phyloP scores from a whole-genome alignment of 2,888 invertebrate genomes.

The Brenthis ino region DNA sequence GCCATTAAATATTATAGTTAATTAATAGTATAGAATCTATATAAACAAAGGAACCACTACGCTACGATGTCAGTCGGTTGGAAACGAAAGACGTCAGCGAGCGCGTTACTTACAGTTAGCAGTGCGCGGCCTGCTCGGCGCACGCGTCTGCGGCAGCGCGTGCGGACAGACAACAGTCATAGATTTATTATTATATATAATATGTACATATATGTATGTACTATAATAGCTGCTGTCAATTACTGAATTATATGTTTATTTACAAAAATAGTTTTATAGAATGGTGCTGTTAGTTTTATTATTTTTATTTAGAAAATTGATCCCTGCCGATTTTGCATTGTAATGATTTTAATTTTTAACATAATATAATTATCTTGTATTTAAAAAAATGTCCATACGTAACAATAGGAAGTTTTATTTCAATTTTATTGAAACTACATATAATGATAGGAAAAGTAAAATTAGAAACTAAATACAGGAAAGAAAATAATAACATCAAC shows the following conservation, averaged over 20 bases:
- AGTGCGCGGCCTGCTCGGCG: slow-evolving; percentile 61
- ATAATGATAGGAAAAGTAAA: too few relatives aligned
- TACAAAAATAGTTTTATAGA: background rate
- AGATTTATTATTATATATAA: slow-evolving; percentile 45
- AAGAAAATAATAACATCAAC: too few relatives aligned
- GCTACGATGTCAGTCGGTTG: slow-evolving; percentile 55
- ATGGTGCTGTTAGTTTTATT: background rate
- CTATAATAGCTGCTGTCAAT: slow-evolving; percentile 64
- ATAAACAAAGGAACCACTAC: slow-evolving; percentile 3
- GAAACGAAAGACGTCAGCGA: slow-evolving; percentile 55
- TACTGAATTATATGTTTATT: slow-evolving; percentile 48
- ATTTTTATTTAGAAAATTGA: background rate
- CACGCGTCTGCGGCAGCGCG: slow-evolving; percentile 63
- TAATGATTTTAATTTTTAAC: background rate
- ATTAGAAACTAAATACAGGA: too few relatives aligned
- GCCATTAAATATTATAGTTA: too few relatives aligned
- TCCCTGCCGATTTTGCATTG: slow-evolving; percentile 38
- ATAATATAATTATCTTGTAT: background rate
- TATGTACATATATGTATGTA: slow-evolving; percentile 31
- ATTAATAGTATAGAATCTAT: too few relatives aligned
- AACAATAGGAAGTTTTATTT: too few relatives aligned
- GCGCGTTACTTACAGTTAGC: slow-evolving; percentile 71
- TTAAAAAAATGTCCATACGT: too few relatives aligned
- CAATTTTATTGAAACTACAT: too few relatives aligned
- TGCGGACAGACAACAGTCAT: slow-evolving; percentile 56